Evolutionary conservation across 1,140 invertebrate genomes (phyloP).

Genomic region (Asobara japonica): DNA sequence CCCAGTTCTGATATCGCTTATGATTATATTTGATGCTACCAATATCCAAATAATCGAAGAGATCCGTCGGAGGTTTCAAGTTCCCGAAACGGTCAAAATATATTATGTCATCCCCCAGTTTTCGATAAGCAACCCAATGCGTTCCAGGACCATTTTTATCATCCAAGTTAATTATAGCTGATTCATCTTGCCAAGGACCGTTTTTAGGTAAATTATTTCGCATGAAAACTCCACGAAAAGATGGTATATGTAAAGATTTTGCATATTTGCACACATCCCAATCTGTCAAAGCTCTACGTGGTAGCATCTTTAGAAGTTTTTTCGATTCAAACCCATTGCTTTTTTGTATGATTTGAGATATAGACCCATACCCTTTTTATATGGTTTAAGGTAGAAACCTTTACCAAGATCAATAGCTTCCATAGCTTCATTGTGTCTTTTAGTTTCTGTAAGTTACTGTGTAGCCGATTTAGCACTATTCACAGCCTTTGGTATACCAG

Average conservation of each 20-base stretch:
- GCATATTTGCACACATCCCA: background rate
- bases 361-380: constrained; percentile 50
- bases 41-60: constrained; percentile 25
- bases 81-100: background rate
- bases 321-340: constrained; percentile 38
- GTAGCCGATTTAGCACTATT: background rate
- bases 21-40: constrained; percentile 42
- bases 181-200: background rate
- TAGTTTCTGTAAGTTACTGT: background rate
- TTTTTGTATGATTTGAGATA: constrained; percentile 53
- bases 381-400: constrained; percentile 52
- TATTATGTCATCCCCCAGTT: background rate
- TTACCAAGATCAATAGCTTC: constrained; percentile 51
- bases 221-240: background rate
- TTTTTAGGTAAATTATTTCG: background rate
- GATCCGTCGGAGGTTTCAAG: background rate
- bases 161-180: background rate
- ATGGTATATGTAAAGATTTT: background rate
- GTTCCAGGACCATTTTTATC: background rate
- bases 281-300: background rate
- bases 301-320: background rate
- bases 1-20: constrained; percentile 36
- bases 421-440: constrained; percentile 37
- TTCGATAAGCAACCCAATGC: background rate
- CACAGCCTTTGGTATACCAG: background rate